These are phyloP conservation scores for Trisateles emortualis DNA, from an alignment of 2,888 invertebrate species.

Conservation along the genomic window DNA sequence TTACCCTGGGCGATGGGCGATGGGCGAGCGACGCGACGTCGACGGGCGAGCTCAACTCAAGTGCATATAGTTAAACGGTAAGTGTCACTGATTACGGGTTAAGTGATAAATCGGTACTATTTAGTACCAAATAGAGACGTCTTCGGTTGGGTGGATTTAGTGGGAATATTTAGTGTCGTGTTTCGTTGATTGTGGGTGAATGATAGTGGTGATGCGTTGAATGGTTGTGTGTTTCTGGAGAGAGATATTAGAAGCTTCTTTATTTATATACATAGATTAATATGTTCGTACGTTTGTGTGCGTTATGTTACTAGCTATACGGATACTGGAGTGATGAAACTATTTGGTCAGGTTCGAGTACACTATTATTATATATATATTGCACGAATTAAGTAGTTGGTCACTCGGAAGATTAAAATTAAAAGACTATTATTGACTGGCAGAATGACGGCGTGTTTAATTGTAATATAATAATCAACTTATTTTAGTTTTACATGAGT, in stretches of 20 bases:
- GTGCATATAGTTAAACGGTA: neutral
- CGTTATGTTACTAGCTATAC: no score
- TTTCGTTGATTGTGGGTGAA: conserved; percentile 1
- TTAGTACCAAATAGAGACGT: conserved; percentile 16
- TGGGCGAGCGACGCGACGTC: no score
- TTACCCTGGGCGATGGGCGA: neutral
- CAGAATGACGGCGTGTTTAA: no score
- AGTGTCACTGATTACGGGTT: conserved; percentile 4
- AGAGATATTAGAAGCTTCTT: neutral
- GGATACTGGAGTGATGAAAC: no score
- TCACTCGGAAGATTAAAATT: no score
- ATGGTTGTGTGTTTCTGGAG: neutral
- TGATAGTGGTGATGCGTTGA: conserved; percentile 1
- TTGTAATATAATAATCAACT: no score
- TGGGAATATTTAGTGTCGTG: conserved; percentile 1
- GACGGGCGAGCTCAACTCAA: neutral
- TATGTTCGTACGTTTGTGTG: neutral
- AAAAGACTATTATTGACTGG: no score
- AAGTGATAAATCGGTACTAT: conserved; percentile 20
- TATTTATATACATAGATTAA: neutral
- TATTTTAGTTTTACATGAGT: no score
- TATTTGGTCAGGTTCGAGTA: no score
- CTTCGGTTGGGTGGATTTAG: neutral
- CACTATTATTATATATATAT: no score
- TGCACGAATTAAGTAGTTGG: no score